Evolutionary conservation across 2,113 vertebrate species (phyloP), one percentile per base, ranked within the genome.

Genomic region (Panthera tigris): DNA sequence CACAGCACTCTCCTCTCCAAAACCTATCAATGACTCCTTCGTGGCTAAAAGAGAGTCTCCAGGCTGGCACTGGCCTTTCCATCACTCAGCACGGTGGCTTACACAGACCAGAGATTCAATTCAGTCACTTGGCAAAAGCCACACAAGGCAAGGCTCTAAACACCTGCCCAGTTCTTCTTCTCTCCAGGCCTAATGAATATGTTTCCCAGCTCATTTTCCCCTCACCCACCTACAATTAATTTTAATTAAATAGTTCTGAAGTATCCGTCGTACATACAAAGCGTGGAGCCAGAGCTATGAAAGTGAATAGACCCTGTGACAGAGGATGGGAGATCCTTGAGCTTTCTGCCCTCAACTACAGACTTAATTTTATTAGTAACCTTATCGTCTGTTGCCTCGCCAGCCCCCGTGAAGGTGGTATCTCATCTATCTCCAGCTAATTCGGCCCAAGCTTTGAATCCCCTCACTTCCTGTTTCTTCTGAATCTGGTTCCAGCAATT

Each of bases 371-470:
- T 18, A 33, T 7, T 31, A 55, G 36, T 41, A 19, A 57, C 4
- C n/a, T 73, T 52, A 41, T 13, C 9, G 48, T 27, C 21, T 5
- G 23, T 19, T 10, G 14, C 36, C 39, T 36, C 61, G 0, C 7
- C 6, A 0, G 16, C 50, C 36, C 31, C 50, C 7, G 0, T 0
- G 66, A 76, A 48, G 66, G 39, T 7, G 2, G 19, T 2, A 9
- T 10, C 45, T 15, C 68, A 85, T 66, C 48, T 18, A 1, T 3
- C 31, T 3, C 71, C 41, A 14, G 80, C 33, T 18, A 7, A 45
- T 12, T 41, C 27, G 33, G 23, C 8, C 5, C 12, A 27, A 48
- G 45, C 19, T 82, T 71, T n/a, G 61, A 96, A 48, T 50, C 27
- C n/a, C 4, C 41, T 69, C 4, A 9, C 65, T 55, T 94, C 27